Evolutionary conservation across 1,140 invertebrate genomes (phyloP), one percentile per base, ranked within the genome.

Genomic region (Bombus waltoni): DNA sequence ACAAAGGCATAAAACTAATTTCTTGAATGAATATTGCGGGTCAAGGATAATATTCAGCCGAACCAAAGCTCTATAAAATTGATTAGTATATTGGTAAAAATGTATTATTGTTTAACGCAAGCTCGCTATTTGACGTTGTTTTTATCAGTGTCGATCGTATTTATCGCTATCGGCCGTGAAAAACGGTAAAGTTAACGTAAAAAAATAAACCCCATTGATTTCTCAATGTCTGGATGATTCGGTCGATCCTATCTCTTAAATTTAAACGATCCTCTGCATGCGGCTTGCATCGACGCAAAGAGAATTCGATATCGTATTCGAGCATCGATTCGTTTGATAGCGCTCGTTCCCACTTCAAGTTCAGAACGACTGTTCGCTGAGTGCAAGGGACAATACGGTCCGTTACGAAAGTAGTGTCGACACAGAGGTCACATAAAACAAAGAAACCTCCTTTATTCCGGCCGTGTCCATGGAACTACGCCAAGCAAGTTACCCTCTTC

Each of bases 391-490:
- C 32, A 47, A 47, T 75, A 75, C 22, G 53, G 44, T 13, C 35
- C 25, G 11, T 11, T 42, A 38, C 4, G 57, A 77, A 42, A 77
- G n/a, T 38, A 28, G 38, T 4, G 38, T 18, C 57, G 28, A 42
- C 75, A 53, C 18, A 42, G 28, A 38, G 38, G 57, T 11, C 62
- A 42, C 57, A n/a, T 77, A 65, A 77, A 77, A 42, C 75, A 65
- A 65, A 59, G 59, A 35, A 76, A 62, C n/a, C 57, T 77, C 42
- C 38, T 77, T 77, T 77, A 42, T 65, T 77, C 57, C 47, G 25
- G 6, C 25, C 28, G 75, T 38, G 57, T 77, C 28, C 6, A 6
- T 32, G 32, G 47, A 76, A n/a, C 32, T 28, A 18, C 13, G 53
- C 5, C 53, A 25, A 40, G 57, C 35, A 77, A 77, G 13, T 62